Evolutionary conservation across 1,140 invertebrate genomes (phyloP).

Genomic region (Bombus consobrinus): DNA sequence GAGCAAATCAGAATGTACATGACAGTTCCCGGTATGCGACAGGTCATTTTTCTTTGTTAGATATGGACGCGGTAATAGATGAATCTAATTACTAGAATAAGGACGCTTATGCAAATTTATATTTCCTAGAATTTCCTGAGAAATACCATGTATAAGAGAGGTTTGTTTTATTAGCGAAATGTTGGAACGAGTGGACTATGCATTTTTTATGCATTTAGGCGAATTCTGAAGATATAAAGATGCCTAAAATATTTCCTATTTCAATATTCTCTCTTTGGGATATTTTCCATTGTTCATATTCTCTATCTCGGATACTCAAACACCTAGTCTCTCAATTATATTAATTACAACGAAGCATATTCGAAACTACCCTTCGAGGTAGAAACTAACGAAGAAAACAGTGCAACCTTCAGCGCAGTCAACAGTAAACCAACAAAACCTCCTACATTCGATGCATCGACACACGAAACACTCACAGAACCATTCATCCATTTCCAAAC

Average conservation of each 20-base stretch:
- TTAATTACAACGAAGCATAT: no score
- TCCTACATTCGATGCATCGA: no score
- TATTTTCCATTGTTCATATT: background rate
- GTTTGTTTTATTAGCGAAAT: background rate
- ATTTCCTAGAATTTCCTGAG: background rate
- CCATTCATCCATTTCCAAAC: background rate
- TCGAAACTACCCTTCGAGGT: no score
- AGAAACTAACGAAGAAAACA: no score
- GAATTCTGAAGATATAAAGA: no score
- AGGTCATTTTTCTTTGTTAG: background rate
- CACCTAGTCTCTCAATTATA: no score
- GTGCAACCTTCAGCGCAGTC: no score
- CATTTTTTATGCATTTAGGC: no score
- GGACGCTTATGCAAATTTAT: background rate
- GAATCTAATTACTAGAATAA: background rate
- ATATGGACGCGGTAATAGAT: background rate
- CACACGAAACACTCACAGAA: no score
- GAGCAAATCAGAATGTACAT: background rate
- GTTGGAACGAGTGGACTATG: no score
- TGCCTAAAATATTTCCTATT: background rate
- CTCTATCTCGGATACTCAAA: background rate
- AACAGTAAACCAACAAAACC: no score
- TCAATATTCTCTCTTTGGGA: background rate
- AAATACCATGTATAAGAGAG: background rate
- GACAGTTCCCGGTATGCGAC: background rate